Conservation (phyloP, 2,797 vertebrate genomes). For the Aphelocoma californica region DNA sequence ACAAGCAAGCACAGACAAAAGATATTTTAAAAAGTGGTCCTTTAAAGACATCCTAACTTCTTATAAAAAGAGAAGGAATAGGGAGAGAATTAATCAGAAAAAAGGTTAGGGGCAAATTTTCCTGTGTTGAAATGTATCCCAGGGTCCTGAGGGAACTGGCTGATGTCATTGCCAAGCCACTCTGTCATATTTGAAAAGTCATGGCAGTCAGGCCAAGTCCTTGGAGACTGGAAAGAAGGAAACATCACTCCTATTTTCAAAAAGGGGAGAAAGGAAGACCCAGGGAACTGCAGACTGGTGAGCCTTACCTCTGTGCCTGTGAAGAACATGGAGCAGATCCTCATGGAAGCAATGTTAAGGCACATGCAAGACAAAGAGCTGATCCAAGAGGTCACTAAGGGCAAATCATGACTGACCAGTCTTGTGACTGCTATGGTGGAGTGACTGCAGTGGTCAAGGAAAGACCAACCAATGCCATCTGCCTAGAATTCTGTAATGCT, state of each 20-base stretch:
- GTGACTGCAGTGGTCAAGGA: neutral
- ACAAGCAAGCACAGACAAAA: neutral
- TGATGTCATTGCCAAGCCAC: neutral
- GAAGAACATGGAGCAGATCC: neutral
- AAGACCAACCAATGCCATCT: neutral
- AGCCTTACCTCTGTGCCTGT: neutral
- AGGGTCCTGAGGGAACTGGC: neutral
- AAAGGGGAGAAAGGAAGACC: neutral
- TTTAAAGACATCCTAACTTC: neutral
- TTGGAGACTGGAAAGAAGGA: neutral
- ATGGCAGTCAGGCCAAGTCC: neutral
- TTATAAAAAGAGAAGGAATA: neutral
- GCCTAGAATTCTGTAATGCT: neutral
- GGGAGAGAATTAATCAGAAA: neutral
- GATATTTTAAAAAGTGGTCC: neutral
- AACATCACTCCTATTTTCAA: neutral
- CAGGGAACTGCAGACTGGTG: neutral
- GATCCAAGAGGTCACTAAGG: neutral
- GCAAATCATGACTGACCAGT: no score
- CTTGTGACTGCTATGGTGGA: neutral
- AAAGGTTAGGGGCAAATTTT: neutral
- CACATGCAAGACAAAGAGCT: no score
- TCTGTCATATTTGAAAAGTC: neutral
- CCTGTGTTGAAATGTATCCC: neutral
- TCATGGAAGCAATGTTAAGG: neutral